Evolutionary conservation across 2,113 vertebrate genomes (phyloP).

Genomic region (Alexandromys fortis): DNA sequence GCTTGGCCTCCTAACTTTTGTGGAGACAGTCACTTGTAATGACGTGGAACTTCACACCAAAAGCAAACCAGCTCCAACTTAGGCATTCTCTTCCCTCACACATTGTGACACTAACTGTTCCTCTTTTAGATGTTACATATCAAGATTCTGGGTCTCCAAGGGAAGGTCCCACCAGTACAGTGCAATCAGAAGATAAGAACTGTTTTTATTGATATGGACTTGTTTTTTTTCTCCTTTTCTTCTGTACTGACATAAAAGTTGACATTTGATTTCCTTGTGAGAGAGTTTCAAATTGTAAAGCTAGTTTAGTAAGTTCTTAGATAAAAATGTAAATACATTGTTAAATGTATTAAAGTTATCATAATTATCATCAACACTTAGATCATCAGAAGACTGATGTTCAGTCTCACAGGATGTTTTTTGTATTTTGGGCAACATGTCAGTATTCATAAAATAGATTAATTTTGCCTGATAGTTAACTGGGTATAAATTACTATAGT

Average conservation of each 20-base stretch:
- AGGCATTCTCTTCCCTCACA: not conserved
- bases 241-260: not conserved
- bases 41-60: not conserved
- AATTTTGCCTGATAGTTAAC: not conserved
- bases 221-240: not conserved
- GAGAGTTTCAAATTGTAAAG: not conserved
- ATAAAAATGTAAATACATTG: not conserved
- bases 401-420: not conserved
- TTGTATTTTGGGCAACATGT: not conserved
- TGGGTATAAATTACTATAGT: conserved; percentile 1
- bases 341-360: not conserved
- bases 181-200: not conserved
- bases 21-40: not conserved
- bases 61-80: not conserved
- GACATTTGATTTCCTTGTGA: not conserved
- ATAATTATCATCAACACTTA: not conserved
- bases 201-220: not conserved
- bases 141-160: not conserved
- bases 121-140: not conserved
- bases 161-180: not conserved
- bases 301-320: not conserved
- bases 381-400: not conserved
- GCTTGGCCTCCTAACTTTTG: not conserved
- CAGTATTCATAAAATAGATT: not conserved
- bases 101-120: not conserved